Evolutionary conservation across 2,888 invertebrate species (phyloP).

Genomic region (Operophtera brumata): DNA sequence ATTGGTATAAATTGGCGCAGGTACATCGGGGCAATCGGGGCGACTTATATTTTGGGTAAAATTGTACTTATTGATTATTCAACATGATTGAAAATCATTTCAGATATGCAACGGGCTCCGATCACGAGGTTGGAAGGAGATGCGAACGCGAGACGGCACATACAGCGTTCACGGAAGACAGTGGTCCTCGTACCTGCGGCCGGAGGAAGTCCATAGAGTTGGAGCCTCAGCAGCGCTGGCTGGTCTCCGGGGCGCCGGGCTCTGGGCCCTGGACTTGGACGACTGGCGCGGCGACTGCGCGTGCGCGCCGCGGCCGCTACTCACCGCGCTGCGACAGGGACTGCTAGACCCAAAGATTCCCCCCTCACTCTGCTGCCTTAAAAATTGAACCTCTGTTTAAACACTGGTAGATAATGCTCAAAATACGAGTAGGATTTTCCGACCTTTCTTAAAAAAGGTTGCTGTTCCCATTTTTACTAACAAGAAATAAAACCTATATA

Average conservation of each 20-base stretch:
- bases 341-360: slow-evolving; percentile 58
- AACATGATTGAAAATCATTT: background rate
- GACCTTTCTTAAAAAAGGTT: background rate
- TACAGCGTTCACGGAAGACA: slow-evolving; percentile 86
- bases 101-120: slow-evolving; percentile 83
- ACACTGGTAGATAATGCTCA: background rate
- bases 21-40: too few species aligned
- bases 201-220: slow-evolving; percentile 82
- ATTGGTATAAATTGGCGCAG: too few species aligned
- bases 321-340: slow-evolving; percentile 80
- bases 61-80: too few species aligned
- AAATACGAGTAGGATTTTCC: background rate
- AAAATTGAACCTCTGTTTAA: slow-evolving; percentile 16
- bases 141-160: slow-evolving; percentile 84
- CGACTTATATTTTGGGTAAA: too few species aligned
- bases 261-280: slow-evolving; percentile 90
- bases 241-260: slow-evolving; percentile 86
- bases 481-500: background rate
- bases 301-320: slow-evolving; percentile 84
- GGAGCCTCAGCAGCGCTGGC: slow-evolving; percentile 80
- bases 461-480: background rate
- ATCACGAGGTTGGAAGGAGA: slow-evolving; percentile 78
- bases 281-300: slow-evolving; percentile 86
- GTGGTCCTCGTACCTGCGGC: slow-evolving; percentile 90
- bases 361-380: slow-evolving; percentile 48